Percentiles rank a stretch among this genome's conserved stretches.
Conservation (phyloP, 37 sponge, comb jelly and placozoan species). For the Cliona cf. orientalis region DNA sequence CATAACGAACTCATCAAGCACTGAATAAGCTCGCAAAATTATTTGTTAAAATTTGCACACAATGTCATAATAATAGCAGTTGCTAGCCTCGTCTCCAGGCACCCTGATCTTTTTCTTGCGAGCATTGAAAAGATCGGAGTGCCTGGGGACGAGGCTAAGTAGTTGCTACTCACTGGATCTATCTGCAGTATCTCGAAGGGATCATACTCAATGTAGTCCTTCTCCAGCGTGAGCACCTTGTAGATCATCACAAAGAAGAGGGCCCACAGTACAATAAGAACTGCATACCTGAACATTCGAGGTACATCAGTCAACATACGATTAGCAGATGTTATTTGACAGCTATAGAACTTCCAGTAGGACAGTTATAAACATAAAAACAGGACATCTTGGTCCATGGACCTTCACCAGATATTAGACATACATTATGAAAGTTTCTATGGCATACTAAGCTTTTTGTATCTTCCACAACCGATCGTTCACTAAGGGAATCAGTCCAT, state of each 20-base stretch:
- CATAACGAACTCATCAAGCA: no score
- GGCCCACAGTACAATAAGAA: conserved; percentile 44
- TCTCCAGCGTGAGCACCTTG: conserved; percentile 71
- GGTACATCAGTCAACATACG: neutral
- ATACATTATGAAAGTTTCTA: neutral
- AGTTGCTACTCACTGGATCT: conserved; percentile 50
- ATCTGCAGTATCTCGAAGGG: conserved; percentile 85
- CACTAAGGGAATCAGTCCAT: no score
- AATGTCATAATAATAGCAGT: no score
- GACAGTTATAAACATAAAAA: no score
- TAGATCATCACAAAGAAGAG: conserved; percentile 46
- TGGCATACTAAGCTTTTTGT: neutral
- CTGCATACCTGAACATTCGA: conserved; percentile 10
- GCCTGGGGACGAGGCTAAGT: no score
- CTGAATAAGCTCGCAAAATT: no score
- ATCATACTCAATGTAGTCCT: conserved; percentile 69
- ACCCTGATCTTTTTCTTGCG: no score
- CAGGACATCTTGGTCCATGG: neutral
- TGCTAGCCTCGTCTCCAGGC: no score
- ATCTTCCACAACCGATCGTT: neutral
- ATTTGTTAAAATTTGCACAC: no score
- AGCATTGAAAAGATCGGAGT: no score
- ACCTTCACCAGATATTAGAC: neutral
- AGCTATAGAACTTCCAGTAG: neutral
- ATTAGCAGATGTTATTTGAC: neutral